Evolutionary conservation across 2,113 vertebrate species (phyloP).

Genomic region (Passer domesticus): DNA sequence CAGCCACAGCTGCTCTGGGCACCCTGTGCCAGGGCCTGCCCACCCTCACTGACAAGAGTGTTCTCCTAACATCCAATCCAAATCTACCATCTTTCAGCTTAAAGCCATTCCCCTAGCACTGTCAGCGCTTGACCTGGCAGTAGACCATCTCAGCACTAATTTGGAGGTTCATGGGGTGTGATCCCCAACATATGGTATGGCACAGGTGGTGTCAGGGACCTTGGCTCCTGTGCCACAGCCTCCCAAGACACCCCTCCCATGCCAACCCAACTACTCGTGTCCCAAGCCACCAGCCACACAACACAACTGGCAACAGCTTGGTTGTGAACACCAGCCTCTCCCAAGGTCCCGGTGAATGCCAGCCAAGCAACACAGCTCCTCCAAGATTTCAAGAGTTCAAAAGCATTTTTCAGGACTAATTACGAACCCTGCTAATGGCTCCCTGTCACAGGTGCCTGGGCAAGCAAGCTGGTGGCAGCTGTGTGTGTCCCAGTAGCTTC

Average conservation of each 20-base stretch:
- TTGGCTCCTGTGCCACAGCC: rapidly evolving
- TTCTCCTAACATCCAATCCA: neutral
- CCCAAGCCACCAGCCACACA: neutral
- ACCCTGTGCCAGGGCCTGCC: rapidly evolving
- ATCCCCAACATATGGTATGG: rapidly evolving
- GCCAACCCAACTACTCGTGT: rapidly evolving
- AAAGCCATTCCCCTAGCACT: neutral
- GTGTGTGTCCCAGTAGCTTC: neutral
- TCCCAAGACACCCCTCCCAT: neutral
- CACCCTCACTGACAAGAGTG: neutral
- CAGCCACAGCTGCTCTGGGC: neutral
- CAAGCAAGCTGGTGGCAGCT: neutral
- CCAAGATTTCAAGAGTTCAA: neutral
- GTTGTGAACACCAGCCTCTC: neutral
- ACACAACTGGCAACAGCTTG: rapidly evolving
- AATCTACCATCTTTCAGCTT: neutral
- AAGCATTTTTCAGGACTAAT: neutral
- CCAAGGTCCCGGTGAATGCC: rapidly evolving
- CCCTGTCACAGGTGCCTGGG: rapidly evolving
- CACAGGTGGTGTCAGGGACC: neutral
- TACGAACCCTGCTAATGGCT: neutral
- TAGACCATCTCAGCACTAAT: neutral
- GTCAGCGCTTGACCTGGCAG: neutral
- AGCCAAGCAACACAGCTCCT: neutral
- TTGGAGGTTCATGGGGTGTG: no score